Percentiles rank a stretch among this genome's conserved stretches.
Evolutionary conservation across 53 echinoderm and acorn worm species (phyloP).

Genomic region (Astropecten irregularis): DNA sequence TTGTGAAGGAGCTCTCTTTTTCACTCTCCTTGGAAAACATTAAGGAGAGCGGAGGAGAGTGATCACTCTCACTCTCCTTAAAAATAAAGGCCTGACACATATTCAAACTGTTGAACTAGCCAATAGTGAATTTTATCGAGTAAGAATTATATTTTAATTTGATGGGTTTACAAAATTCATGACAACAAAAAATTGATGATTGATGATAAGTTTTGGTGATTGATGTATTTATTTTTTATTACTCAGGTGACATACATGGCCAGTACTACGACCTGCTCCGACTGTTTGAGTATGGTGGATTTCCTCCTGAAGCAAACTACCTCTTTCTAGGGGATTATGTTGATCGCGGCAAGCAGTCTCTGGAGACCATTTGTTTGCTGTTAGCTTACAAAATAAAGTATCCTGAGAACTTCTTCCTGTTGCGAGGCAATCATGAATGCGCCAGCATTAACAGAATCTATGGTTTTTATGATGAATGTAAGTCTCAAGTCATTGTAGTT

Average conservation of each 20-base stretch:
- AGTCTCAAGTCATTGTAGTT: no score
- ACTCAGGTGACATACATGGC: constrained; percentile 96
- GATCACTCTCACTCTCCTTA: no score
- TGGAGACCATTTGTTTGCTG: constrained; percentile 97
- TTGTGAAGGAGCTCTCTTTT: no score
- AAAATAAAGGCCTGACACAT: no score
- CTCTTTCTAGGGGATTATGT: constrained; percentile 98
- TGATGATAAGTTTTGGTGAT: neutral
- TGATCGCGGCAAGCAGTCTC: constrained; percentile 97
- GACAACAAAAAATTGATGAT: neutral
- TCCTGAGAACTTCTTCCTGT: constrained; percentile 99
- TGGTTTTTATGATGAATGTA: constrained; percentile 99
- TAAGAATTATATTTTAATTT: no score
- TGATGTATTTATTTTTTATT: neutral
- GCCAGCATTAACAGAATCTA: constrained; percentile 99
- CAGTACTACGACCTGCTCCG: constrained; percentile 99
- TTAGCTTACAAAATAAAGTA: constrained; percentile 99
- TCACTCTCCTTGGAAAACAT: no score
- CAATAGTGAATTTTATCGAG: no score
- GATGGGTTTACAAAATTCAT: no score
- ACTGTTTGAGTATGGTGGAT: constrained; percentile 98
- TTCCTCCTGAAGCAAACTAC: constrained; percentile 99
- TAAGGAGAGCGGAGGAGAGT: no score
- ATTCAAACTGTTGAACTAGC: no score
- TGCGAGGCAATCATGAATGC: constrained; percentile 97